Evolutionary conservation across 2,888 invertebrate species (phyloP).

Genomic region (Arge pagana): DNA sequence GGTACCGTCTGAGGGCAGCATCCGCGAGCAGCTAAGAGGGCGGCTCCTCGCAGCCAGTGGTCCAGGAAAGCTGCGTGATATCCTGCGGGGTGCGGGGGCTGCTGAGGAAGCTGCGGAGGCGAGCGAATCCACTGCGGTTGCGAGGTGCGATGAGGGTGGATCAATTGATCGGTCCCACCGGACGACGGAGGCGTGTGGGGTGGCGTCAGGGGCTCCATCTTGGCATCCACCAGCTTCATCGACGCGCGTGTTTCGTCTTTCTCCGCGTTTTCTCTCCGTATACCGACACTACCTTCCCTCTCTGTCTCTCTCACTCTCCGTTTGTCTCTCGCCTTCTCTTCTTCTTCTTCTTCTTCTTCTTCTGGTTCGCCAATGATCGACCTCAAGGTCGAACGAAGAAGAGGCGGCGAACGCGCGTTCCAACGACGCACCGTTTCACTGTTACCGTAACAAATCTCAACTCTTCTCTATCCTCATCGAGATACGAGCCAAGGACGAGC

Average conservation of each 20-base stretch:
- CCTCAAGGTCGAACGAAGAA: no score
- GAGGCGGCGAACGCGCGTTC: not conserved
- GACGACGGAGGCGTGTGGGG: slow-evolving; percentile 50
- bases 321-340: not conserved
- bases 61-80: slow-evolving; percentile 47
- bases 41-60: slow-evolving; percentile 51
- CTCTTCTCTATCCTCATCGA: no score
- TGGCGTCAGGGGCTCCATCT: slow-evolving; percentile 53
- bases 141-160: slow-evolving; percentile 20
- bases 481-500: no score
- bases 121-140: slow-evolving; percentile 43
- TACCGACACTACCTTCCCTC: not conserved
- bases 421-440: no score
- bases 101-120: slow-evolving; percentile 32
- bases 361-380: not conserved
- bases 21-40: slow-evolving; percentile 46
- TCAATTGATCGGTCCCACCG: slow-evolving; percentile 28
- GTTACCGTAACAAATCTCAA: no score
- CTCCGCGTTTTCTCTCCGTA: not conserved
- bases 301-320: not conserved
- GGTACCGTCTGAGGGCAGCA: slow-evolving; percentile 59
- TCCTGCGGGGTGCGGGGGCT: slow-evolving; percentile 38
- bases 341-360: not conserved
- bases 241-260: not conserved
- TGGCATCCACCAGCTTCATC: slow-evolving; percentile 43